Evolutionary conservation across 2,113 vertebrate genomes (phyloP).

Genomic region (Tupaia tana): DNA sequence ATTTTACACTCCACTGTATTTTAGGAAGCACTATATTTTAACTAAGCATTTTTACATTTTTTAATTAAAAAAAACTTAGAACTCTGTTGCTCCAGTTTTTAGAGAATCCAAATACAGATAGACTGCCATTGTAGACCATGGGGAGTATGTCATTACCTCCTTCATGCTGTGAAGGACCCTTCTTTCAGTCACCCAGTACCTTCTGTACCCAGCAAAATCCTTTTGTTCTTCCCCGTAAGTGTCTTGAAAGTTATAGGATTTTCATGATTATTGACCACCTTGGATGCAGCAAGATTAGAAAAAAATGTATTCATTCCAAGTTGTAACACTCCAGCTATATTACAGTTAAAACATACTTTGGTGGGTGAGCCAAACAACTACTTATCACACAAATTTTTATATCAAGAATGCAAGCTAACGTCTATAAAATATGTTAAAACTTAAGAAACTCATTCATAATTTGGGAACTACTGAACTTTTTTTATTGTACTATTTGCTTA

Average conservation of each 20-base stretch:
- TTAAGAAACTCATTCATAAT: conserved; percentile 44
- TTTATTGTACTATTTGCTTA: conserved; percentile 39
- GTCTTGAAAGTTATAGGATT: background rate
- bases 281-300: background rate
- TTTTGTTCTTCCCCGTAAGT: background rate
- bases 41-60: conserved; percentile 13
- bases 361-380: background rate
- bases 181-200: background rate
- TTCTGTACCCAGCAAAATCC: background rate
- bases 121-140: background rate
- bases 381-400: background rate
- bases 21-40: conserved; percentile 15
- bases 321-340: background rate
- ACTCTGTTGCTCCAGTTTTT: background rate
- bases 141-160: background rate
- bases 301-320: background rate
- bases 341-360: background rate
- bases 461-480: background rate
- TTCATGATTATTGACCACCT: background rate
- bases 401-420: background rate
- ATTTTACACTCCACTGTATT: background rate
- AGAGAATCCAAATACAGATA: background rate
- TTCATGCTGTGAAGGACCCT: background rate
- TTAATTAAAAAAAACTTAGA: background rate
- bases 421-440: conserved; percentile 37